Evolutionary conservation across 1,140 invertebrate species (phyloP), one percentile per base, ranked within the genome.

Genomic region (Cryptotermes secundus): DNA sequence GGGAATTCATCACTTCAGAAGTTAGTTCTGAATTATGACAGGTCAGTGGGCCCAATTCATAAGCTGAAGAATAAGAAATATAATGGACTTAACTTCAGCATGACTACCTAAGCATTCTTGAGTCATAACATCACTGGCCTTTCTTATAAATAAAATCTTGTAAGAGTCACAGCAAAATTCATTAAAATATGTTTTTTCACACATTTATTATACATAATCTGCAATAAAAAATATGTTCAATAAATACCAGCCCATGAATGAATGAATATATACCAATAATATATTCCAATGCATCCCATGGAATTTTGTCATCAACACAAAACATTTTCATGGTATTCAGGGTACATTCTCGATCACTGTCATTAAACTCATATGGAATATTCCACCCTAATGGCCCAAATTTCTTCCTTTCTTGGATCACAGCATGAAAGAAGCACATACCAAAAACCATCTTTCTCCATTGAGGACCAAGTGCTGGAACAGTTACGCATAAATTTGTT

Each of bases 331-430:
- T 89, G 81, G 96, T 97, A 53, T 95, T 91, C n/a, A 97, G 90
- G 24, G 96, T 96, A 89, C 96, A 97, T 87, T 97, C 96, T 45
- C 96, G 91, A 88, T 98, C 96, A 88, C 94, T 96, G 87, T 97
- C 95, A 89, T 94, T 97, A 88, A 98, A 97, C 88, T 97, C 96
- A 87, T 98, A 98, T 82, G 94, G 92, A 72, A 97, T 97, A 88
- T 97, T 97, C 96, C 96, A 98, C 0, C 96, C 96, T 0, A 97
- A 90, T 0, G 96, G 95, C 0, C 96, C 97, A 88, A 97, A 98
- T 89, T 97, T 97, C 88, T 97, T 96, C 53, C 96, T 91, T 89
- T 98, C 97, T 88, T 96, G 94, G 80, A 97, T 94, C 19, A 97
- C 94, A 0, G 95, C 96, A 89, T 98, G 96, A 88, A 97, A 97